Percentiles rank a stretch among this genome's conserved stretches.
These are phyloP conservation scores for Drosophila pandora DNA, from an alignment of 1,140 invertebrate genomes.

Conservation along the genomic window DNA sequence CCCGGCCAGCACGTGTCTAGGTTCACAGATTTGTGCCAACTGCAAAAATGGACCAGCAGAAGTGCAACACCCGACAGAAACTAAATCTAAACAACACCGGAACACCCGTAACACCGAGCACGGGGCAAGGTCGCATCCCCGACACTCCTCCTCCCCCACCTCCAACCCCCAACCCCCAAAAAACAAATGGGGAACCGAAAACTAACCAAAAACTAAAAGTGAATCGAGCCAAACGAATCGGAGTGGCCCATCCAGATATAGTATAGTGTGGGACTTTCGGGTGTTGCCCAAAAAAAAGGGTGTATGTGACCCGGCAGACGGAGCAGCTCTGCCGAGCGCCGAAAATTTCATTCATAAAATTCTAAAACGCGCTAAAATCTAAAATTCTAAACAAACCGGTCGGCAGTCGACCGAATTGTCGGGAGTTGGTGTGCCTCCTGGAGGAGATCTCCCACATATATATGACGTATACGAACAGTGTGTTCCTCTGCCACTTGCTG, in stretches of 20 bases:
- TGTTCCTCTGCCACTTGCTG: slow-evolving; percentile 21
- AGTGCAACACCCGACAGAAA: slow-evolving; percentile 51
- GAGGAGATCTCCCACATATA: slow-evolving; percentile 12
- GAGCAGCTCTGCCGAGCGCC: slow-evolving; percentile 48
- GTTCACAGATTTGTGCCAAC: slow-evolving; percentile 63
- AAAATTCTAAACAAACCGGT: slow-evolving; percentile 78
- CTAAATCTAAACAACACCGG: slow-evolving; percentile 72
- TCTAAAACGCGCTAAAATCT: slow-evolving; percentile 83
- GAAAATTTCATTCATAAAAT: slow-evolving; percentile 81
- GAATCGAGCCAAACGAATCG: slow-evolving; percentile 48
- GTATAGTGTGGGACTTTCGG: not conserved
- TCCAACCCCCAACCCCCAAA: slow-evolving; percentile 25
- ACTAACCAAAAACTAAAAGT: slow-evolving; percentile 81
- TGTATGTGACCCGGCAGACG: not conserved
- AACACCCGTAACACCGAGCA: not conserved
- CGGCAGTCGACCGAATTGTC: slow-evolving; percentile 33
- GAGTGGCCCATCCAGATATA: slow-evolving; percentile 9
- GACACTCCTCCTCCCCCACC: not conserved
- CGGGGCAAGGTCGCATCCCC: slow-evolving; percentile 1
- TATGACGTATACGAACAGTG: slow-evolving; percentile 18
- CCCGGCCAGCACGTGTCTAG: not conserved
- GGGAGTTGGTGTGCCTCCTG: slow-evolving; percentile 7
- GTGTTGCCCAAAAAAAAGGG: not conserved
- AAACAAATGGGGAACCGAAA: slow-evolving; percentile 68
- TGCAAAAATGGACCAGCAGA: slow-evolving; percentile 64